Percentiles rank a stretch among this genome's conserved stretches.
These are phyloP conservation scores for Dorcus parallelipipedus DNA, from an alignment of 2,888 invertebrate species.

Conservation along the genomic window DNA sequence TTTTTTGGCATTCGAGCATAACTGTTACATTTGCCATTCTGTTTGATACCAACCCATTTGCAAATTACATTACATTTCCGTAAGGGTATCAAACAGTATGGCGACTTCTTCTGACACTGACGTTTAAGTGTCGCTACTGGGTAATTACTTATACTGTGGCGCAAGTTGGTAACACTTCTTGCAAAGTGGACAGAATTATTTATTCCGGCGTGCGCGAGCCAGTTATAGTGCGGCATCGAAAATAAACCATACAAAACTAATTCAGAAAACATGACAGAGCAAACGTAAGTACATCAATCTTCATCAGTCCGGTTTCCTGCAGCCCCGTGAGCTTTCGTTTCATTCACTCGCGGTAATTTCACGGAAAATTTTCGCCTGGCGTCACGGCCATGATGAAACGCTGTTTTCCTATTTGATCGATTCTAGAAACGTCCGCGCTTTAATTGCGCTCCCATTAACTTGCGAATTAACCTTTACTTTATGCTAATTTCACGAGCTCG, in stretches of 20 bases:
- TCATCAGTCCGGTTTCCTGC: background rate
- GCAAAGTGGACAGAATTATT: slow-evolving; percentile 15
- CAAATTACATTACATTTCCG: too few relatives aligned
- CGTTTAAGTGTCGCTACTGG: too few relatives aligned
- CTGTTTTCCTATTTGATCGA: slow-evolving; percentile 33
- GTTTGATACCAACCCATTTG: too few relatives aligned
- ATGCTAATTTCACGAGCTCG: background rate
- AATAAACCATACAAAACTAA: slow-evolving; percentile 1
- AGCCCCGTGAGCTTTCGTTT: background rate
- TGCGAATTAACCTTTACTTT: background rate
- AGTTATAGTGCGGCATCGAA: slow-evolving; percentile 2
- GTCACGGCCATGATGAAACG: slow-evolving; percentile 40
- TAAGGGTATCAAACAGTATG: too few relatives aligned
- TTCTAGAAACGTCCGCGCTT: slow-evolving; percentile 36
- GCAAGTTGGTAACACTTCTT: background rate
- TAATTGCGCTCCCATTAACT: background rate
- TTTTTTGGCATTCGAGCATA: too few relatives aligned
- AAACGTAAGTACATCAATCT: slow-evolving; percentile 32
- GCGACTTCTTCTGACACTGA: too few relatives aligned
- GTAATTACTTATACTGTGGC: too few relatives aligned
- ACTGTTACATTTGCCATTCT: too few relatives aligned
- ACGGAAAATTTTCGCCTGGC: slow-evolving; percentile 17
- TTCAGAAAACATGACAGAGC: slow-evolving; percentile 33
- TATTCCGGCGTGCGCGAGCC: slow-evolving; percentile 10
- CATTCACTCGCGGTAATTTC: background rate